Evolutionary conservation across 2,888 invertebrate species (phyloP), one percentile per base, ranked within the genome.

Genomic region (Agrenia bidenticulata): DNA sequence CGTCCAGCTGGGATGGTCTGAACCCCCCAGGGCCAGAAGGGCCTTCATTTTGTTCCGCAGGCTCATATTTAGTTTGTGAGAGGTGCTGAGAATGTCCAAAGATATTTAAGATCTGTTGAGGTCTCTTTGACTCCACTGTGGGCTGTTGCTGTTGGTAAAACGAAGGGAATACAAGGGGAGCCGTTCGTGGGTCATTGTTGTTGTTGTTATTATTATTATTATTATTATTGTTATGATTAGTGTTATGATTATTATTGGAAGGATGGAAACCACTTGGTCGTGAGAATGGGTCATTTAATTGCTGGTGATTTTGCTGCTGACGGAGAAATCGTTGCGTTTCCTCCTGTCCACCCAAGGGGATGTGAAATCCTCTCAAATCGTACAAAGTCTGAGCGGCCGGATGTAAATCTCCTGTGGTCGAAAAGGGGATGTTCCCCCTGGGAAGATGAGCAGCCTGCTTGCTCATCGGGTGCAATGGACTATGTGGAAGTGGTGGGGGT

Each of bases 1-100:
- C 61, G 56, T 74, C 74, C 50, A 73, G 64, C 49, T 74, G 74
- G 1, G 71, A 72, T 1, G 74, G 74, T 41, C 74, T 41, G 65
- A 74, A 74, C 11, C 67, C 19, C 21, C 17, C 37, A 9, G 13
- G 32, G 17, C 32, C 51, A 23, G 2, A 2, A 17, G 19, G 7
- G 21, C 1, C 19, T 13, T 24, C 41, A 17, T 41, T 27, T 23
- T 26, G 37, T 15, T 41, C 13, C 21, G 68, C 67, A 13, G 69
- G 62, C 37, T 72, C 70, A 27, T 67, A 71, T 39, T 70, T 66
- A 1, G 66, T 66, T 41, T 73, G 71, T 17, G 70, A 70, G 2
- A 67, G 53, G 55, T 75, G 75, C 42, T 74, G 74, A 23, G 66
- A 67, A 51, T 76, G 74, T 13, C 76, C 76, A 41, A 74, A 76